Base-by-base conservation (phyloP, 2,113 vertebrate genomes). In the Calonectris borealis region DNA sequence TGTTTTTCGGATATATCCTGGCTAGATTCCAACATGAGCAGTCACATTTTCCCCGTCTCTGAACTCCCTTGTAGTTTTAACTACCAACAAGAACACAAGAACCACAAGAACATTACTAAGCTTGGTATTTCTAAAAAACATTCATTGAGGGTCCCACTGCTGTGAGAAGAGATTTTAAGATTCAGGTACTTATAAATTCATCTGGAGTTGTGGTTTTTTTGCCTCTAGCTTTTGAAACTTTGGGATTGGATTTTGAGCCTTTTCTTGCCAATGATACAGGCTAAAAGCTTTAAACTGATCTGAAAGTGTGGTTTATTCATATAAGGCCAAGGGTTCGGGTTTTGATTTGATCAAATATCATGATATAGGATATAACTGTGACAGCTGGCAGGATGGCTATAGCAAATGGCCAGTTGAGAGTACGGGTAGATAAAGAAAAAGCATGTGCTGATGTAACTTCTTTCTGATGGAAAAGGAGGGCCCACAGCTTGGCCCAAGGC, bases 1-100 rank as follows among this genome's bases (percentile, higher is more conserved):
- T 97, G 94, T 42, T 96, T 83, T 86, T 75, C 1, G 13, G 73
- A 78, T 94, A 73, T 77, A 46, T 87, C 52, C 70, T 96, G 95
- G 91, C 72, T 86, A n/a, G 60, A 62, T 88, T 97, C 75, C 96
- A 96, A 13, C 1, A 9, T 2, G 6, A 82, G 52, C 73, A 89
- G 78, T 95, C 77, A 95, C 38, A 87, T 94, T 86, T 96, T 91
- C 78, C 85, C 46, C 4, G 3, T 89, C 42, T 81, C 79, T 70
- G 44, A 91, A 79, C 60, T 96, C 48, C 38, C 49, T 64, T 72
- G 49, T 94, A 88, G 46, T 76, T 93, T 93, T 84, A 93, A 92
- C 34, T 82, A 78, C 61, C 65, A 95, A 75, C 69, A 93, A 60
- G 57, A 90, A 40, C 75, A 88, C 21, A 84, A 75, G 44, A 92